These are phyloP conservation scores for Sthenelais limicola DNA, from an alignment of 2,888 invertebrate species.

Conservation along the genomic window DNA sequence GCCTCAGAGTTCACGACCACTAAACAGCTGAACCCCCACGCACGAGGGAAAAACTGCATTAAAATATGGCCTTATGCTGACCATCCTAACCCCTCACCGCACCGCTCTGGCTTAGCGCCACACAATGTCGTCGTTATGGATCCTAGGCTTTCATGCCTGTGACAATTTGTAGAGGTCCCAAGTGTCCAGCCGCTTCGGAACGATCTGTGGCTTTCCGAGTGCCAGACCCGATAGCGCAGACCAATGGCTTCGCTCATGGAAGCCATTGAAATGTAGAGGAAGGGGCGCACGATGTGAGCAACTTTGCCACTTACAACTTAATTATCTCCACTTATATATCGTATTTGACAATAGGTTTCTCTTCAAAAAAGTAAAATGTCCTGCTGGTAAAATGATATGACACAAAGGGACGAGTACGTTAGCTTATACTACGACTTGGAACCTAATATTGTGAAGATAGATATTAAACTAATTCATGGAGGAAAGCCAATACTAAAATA, in stretches of 20 bases:
- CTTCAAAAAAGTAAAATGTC: too few species aligned
- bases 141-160: neutral
- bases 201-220: neutral
- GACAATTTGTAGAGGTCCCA: conserved; percentile 15
- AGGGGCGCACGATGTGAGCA: too few species aligned
- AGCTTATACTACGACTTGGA: too few species aligned
- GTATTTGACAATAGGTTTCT: too few species aligned
- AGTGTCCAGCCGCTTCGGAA: neutral
- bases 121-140: neutral
- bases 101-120: neutral
- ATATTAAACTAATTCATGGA: too few species aligned
- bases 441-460: too few species aligned
- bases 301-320: too few species aligned
- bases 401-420: too few species aligned
- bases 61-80: conserved; percentile 4
- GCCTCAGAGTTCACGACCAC: neutral
- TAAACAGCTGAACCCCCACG: conserved; percentile 1
- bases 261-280: neutral
- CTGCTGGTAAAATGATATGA: too few species aligned
- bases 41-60: conserved; percentile 1
- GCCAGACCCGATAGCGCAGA: conserved; percentile 2
- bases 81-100: neutral
- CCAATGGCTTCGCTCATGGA: conserved; percentile 30
- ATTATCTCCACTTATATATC: too few species aligned
- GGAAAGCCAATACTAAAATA: too few species aligned